Base-by-base conservation (phyloP, 2,888 invertebrate species). In the Agonopterix subpropinquella region DNA sequence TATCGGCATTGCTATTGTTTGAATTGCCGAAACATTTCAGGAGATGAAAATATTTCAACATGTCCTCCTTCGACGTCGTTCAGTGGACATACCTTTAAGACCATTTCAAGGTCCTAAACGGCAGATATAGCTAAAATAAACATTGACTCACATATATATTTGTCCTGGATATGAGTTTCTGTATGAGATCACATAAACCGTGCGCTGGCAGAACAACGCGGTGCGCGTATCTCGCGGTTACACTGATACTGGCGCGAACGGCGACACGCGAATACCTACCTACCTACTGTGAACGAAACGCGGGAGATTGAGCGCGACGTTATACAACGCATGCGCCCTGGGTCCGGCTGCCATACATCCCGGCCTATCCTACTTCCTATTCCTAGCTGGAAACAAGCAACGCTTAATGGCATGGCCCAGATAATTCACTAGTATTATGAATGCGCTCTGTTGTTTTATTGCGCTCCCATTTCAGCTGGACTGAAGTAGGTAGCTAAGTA, bases 151-250 rank as follows among this genome's bases (percentile, higher is more conserved):
- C 77, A 65, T 69, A n/a, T 53, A 13, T 67, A 62, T 61, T 45
- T 61, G 57, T 64, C 64, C 4, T 64, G 69, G 62, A 63, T 64
- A 65, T 65, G 61, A 64, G 66, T 62, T 65, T 63, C 62, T 67
- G 60, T 64, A 72, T 76, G 75, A 75, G 72, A 75, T 77, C 79
- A 80, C 75, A 71, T 65, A 64, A 56, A 67, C 62, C 58, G 59
- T 59, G 59, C 58, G 53, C 54, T 59, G 59, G 53, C 53, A 53
- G 53, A 57, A 62, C 53, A 53, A 56, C 57, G 62, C 72, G 68
- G 61, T 66, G 61, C 68, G 67, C 70, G 64, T 65, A 64, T 66
- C 50, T 63, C 77, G 70, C 73, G 69, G 70, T 58, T 75, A 63
- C 67, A 74, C 66, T 69, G 67, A 65, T 70, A 80, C 79, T 77